Percentiles rank a stretch among this genome's conserved stretches.
Conservation (phyloP, 2,888 invertebrate species). For the Megaustenia siamemsis region DNA sequence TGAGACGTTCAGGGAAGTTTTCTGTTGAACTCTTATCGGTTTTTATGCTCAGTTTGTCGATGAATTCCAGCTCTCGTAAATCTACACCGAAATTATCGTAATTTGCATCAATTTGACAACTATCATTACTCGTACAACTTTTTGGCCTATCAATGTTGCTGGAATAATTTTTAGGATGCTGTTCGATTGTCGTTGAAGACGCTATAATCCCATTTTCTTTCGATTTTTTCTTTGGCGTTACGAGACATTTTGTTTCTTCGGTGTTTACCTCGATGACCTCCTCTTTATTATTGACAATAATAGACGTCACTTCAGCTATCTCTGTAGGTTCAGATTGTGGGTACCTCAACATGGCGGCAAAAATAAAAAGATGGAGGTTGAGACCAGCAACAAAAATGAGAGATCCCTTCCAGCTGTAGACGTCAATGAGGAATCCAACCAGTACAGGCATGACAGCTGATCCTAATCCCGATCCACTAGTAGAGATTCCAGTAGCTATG, state of each 20-base stretch:
- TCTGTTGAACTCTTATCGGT: constrained; percentile 32
- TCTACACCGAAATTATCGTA: constrained; percentile 48
- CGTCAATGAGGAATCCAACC: constrained; percentile 67
- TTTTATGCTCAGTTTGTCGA: constrained; percentile 34
- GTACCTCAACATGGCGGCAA: constrained; percentile 66
- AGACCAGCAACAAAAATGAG: constrained; percentile 69
- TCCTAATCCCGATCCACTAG: constrained; percentile 72
- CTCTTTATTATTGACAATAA: not conserved
- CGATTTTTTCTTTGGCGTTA: constrained; percentile 19
- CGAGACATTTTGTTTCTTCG: constrained; percentile 39
- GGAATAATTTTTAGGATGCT: not conserved
- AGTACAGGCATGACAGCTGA: constrained; percentile 69
- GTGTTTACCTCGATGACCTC: not conserved
- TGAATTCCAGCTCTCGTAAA: constrained; percentile 29
- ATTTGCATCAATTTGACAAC: constrained; percentile 23
- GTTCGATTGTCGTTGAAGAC: not conserved
- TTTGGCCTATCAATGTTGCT: constrained; percentile 5
- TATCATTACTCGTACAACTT: constrained; percentile 16
- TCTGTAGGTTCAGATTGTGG: not conserved
- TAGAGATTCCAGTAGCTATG: constrained; percentile 72
- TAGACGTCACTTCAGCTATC: not conserved
- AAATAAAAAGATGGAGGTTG: constrained; percentile 68
- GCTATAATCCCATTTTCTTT: not conserved
- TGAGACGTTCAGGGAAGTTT: constrained; percentile 7
- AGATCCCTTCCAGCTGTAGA: constrained; percentile 74